Conservation (phyloP, 2,797 vertebrate species). For the Lindbergichthys nudifrons region DNA sequence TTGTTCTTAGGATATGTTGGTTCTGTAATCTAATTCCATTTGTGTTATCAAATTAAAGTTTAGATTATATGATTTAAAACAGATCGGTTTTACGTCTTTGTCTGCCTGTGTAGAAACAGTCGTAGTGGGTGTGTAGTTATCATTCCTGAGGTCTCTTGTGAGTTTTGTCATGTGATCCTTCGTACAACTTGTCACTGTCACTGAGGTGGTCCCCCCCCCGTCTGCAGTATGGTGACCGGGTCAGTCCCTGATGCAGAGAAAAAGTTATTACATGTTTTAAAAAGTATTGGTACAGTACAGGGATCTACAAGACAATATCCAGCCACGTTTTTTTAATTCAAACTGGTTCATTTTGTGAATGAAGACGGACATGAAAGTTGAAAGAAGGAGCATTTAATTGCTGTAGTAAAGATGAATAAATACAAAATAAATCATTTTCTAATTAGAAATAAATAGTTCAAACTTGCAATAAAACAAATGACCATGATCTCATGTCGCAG, state of each 20-base stretch:
- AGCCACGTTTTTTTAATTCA: background rate
- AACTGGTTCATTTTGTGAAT: background rate
- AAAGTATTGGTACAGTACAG: background rate
- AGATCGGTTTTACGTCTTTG: slow-evolving; percentile 14
- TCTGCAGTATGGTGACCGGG: slow-evolving; percentile 10
- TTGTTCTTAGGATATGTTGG: background rate
- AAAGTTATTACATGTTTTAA: background rate
- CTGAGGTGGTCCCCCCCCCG: slow-evolving; percentile 42
- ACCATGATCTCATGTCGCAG: background rate
- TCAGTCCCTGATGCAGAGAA: background rate
- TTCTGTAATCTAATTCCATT: background rate
- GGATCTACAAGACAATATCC: slow-evolving; percentile 3
- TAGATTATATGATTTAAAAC: background rate
- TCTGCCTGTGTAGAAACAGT: slow-evolving; percentile 21
- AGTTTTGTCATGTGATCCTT: slow-evolving; percentile 57
- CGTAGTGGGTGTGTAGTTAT: slow-evolving; percentile 50
- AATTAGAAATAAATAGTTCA: background rate
- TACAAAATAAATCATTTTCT: background rate
- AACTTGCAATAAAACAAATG: background rate
- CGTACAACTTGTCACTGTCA: slow-evolving; percentile 35
- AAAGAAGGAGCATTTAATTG: background rate
- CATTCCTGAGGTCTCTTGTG: slow-evolving; percentile 64
- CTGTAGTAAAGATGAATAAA: background rate
- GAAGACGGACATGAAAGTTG: background rate
- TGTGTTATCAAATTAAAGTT: background rate